Conservation (phyloP, 2,888 invertebrate genomes). For the Autographa gamma region DNA sequence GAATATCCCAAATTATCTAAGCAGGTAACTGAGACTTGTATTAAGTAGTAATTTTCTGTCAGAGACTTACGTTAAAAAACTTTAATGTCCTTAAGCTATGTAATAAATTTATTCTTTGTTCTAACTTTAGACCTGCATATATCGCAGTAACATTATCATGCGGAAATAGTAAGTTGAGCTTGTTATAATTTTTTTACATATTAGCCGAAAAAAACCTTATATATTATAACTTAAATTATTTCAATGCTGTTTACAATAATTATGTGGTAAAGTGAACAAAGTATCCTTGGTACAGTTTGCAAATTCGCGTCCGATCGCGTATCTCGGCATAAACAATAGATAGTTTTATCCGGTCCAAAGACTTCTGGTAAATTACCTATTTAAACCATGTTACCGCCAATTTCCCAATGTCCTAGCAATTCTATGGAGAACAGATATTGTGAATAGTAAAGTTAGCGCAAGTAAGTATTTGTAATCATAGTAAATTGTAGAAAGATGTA, state of each 20-base stretch:
- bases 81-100: neutral
- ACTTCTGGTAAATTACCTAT: constrained; percentile 38
- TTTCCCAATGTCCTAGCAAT: constrained; percentile 17
- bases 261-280: constrained; percentile 28
- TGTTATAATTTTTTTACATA: neutral
- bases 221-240: neutral
- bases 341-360: constrained; percentile 32
- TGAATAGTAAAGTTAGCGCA: neutral
- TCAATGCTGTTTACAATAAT: constrained; percentile 24
- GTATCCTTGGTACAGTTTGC: constrained; percentile 52
- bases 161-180: neutral
- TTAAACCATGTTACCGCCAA: constrained; percentile 10
- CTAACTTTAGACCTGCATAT: neutral
- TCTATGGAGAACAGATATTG: constrained; percentile 11
- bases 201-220: neutral
- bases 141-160: neutral
- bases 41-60: too few relatives aligned
- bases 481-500: neutral
- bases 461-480: neutral
- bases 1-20: too few relatives aligned
- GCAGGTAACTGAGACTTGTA: too few relatives aligned
- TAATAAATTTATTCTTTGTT: neutral
- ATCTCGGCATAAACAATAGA: constrained; percentile 44
- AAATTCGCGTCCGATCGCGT: constrained; percentile 45
- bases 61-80: neutral